Conservation (phyloP, 1,140 invertebrate genomes). For the Macrocentrus cingulum region DNA sequence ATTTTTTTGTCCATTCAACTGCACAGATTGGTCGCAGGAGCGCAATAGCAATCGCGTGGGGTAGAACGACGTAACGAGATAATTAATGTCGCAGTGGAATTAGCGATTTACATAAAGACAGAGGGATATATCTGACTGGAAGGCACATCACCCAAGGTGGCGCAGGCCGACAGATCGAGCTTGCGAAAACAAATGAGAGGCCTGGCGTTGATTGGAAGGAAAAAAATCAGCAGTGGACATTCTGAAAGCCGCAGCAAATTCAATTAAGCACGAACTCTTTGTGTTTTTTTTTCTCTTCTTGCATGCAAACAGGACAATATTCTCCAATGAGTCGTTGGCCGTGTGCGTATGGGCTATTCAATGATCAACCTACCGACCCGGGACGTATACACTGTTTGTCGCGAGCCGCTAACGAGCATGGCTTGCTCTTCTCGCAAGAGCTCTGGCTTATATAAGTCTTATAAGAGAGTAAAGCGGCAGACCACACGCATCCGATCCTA, state of each 20-base stretch:
- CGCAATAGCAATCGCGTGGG: slow-evolving; percentile 22
- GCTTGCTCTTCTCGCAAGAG: slow-evolving; percentile 36
- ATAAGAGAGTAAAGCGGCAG: slow-evolving; percentile 55
- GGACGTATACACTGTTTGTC: slow-evolving; percentile 32
- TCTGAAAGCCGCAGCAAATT: too few species aligned
- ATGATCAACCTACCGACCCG: slow-evolving; percentile 19
- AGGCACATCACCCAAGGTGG: slow-evolving; percentile 29
- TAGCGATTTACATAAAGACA: slow-evolving; percentile 50
- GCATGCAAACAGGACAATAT: not conserved
- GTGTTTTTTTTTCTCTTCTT: too few species aligned
- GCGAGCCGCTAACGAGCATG: slow-evolving; percentile 57
- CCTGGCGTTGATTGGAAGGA: not conserved
- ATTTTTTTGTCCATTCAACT: slow-evolving; percentile 39
- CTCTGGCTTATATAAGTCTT: slow-evolving; percentile 57
- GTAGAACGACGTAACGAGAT: slow-evolving; percentile 47
- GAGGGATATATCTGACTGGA: slow-evolving; percentile 22
- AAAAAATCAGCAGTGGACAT: too few species aligned
- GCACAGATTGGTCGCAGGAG: slow-evolving; percentile 26
- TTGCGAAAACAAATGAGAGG: slow-evolving; percentile 46
- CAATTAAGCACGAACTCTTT: too few species aligned
- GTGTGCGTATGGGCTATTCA: slow-evolving; percentile 9
- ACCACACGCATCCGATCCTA: slow-evolving; percentile 60
- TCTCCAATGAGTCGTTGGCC: not conserved
- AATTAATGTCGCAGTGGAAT: slow-evolving; percentile 52
- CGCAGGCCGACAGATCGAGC: slow-evolving; percentile 38